Evolutionary conservation across 1,140 invertebrate species (phyloP).

Genomic region (Aphelinus certus): DNA sequence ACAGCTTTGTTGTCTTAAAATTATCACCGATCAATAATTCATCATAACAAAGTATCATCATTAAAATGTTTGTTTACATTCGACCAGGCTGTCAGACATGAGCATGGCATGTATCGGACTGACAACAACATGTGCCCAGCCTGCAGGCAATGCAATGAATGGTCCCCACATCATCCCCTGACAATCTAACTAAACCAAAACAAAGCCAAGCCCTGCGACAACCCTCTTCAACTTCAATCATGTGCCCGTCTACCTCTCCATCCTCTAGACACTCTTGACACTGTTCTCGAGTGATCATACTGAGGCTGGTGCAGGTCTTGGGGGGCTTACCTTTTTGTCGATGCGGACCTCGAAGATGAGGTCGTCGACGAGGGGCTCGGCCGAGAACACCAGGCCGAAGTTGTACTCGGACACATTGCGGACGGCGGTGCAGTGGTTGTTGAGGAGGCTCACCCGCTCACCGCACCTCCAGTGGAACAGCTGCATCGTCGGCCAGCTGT

Average conservation of each 20-base stretch:
- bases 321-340: constrained; percentile 79
- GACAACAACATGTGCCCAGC: no score
- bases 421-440: constrained; percentile 83
- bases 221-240: no score
- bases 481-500: constrained; percentile 18
- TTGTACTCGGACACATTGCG: constrained; percentile 84
- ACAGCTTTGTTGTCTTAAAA: no score
- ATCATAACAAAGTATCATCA: no score
- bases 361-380: constrained; percentile 83
- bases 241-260: no score
- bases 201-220: background rate
- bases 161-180: background rate
- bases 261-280: no score
- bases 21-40: no score
- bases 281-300: no score
- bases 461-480: constrained; percentile 84
- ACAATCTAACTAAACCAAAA: background rate
- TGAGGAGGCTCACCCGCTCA: constrained; percentile 79
- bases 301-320: background rate
- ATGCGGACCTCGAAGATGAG: constrained; percentile 89
- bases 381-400: constrained; percentile 85
- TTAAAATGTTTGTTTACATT: no score
- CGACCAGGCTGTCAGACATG: no score
- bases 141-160: background rate
- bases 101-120: no score